These are phyloP conservation scores for Manis javanica DNA, from an alignment of 2,797 vertebrate genomes.

Conservation along the genomic window DNA sequence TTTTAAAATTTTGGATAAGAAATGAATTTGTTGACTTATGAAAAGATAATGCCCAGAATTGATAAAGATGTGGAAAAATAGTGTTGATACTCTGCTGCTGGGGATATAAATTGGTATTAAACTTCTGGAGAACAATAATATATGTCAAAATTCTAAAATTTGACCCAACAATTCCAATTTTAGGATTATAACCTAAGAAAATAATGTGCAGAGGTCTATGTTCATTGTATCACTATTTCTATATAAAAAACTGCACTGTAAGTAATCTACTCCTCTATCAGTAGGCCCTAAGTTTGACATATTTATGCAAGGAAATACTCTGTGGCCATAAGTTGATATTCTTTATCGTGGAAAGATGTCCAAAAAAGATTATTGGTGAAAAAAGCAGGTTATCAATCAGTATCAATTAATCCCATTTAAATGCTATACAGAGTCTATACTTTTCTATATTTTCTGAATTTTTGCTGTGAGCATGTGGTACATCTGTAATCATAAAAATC, in stretches of 20 bases:
- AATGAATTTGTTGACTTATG: not conserved
- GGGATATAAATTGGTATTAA: not conserved
- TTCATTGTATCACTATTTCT: not conserved
- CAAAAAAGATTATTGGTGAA: not conserved
- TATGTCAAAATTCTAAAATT: not conserved
- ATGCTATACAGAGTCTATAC: not conserved
- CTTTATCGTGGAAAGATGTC: not conserved
- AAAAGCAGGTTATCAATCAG: not conserved
- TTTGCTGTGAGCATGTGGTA: not conserved
- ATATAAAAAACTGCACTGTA: not conserved
- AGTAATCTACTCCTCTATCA: not conserved
- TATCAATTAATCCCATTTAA: not conserved
- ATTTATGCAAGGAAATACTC: not conserved
- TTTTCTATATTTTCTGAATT: not conserved
- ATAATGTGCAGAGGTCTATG: not conserved
- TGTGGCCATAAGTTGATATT: not conserved
- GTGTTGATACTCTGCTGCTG: not conserved
- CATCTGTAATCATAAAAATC: not conserved
- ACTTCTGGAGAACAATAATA: not conserved
- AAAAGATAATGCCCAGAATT: not conserved
- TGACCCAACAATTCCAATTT: not conserved
- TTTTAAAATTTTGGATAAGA: not conserved
- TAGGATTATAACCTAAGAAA: not conserved
- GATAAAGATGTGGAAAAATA: not conserved
- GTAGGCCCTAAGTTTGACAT: not conserved